These are phyloP conservation scores for Chrysotoxum bicinctum DNA, from an alignment of 2,888 invertebrate genomes.

Conservation along the genomic window DNA sequence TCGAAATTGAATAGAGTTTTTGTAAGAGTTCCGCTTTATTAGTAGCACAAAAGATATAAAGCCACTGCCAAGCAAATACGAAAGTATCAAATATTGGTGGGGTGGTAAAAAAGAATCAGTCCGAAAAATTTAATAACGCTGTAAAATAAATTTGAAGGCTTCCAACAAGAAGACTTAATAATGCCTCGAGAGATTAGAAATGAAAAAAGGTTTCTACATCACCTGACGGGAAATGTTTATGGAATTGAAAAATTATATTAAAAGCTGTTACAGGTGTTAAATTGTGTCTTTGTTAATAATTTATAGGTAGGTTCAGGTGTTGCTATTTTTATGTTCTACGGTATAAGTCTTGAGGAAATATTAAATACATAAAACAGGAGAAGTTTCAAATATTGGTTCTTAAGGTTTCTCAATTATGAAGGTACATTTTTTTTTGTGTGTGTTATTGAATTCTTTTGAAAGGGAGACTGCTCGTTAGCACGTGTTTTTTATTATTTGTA, in stretches of 20 bases:
- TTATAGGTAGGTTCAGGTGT: background rate
- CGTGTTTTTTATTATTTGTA: no score
- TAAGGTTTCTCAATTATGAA: background rate
- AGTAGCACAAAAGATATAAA: background rate
- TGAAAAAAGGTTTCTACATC: background rate
- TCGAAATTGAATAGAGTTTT: background rate
- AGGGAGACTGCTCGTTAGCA: no score
- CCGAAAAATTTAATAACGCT: slow-evolving; percentile 16
- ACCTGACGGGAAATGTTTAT: background rate
- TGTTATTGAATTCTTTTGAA: no score
- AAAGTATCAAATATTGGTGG: background rate
- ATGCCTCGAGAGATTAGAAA: background rate
- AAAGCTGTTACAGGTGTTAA: slow-evolving; percentile 5
- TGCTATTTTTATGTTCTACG: background rate
- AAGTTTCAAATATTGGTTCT: background rate
- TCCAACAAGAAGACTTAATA: background rate
- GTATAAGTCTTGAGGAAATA: background rate
- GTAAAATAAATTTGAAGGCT: background rate
- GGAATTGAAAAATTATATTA: slow-evolving; percentile 4
- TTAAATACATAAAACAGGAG: background rate
- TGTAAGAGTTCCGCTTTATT: background rate
- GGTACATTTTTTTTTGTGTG: background rate
- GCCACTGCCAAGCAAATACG: background rate
- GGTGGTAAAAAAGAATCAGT: background rate
- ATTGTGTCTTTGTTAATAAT: background rate